These are phyloP conservation scores for Biston stratarius DNA, from an alignment of 2,888 invertebrate species.

Conservation along the genomic window DNA sequence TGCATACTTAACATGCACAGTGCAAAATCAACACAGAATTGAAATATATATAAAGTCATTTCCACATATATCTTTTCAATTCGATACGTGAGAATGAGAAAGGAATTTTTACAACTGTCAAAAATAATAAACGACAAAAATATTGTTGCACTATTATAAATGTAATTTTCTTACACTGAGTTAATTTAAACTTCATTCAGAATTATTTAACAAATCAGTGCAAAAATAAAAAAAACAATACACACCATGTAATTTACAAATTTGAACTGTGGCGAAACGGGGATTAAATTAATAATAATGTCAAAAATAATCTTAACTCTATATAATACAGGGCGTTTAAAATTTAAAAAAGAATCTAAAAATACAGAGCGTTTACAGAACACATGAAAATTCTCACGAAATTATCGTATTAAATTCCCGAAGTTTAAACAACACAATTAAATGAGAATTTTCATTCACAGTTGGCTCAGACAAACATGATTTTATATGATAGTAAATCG, in stretches of 20 bases:
- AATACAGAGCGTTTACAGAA: constrained; percentile 40
- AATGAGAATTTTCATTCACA: constrained; percentile 19
- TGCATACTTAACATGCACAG: constrained; percentile 16
- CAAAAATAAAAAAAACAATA: no score
- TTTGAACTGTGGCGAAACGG: constrained; percentile 30
- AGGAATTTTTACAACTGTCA: neutral
- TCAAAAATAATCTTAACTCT: constrained; percentile 65
- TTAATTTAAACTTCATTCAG: neutral
- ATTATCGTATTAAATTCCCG: constrained; percentile 22
- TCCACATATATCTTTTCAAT: neutral
- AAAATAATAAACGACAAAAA: neutral
- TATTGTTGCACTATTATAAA: neutral
- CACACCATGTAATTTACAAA: neutral
- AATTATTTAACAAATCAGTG: neutral
- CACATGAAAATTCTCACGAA: constrained; percentile 21
- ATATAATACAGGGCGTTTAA: constrained; percentile 69
- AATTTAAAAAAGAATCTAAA: constrained; percentile 41
- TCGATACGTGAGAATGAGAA: neutral
- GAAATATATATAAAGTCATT: constrained; percentile 26
- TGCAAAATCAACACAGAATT: constrained; percentile 41
- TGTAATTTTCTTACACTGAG: neutral
- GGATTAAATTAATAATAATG: constrained; percentile 44
- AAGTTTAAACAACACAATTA: constrained; percentile 18
- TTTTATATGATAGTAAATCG: constrained; percentile 11
- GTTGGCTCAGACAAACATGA: constrained; percentile 19